Conservation (phyloP, 2,113 vertebrate genomes). For the Danionella cerebrum region DNA sequence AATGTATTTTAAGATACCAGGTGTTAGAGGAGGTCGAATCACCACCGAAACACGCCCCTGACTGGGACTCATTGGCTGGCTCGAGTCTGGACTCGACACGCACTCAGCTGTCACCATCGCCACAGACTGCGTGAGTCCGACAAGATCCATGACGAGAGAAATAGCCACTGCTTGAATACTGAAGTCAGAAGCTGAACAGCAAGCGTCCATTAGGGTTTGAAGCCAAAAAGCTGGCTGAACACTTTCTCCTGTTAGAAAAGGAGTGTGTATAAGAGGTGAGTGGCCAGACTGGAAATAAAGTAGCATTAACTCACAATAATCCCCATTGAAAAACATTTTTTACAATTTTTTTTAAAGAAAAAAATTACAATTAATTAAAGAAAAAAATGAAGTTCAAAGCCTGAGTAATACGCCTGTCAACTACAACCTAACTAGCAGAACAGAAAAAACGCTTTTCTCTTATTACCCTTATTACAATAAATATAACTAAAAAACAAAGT, state of each 20-base stretch:
- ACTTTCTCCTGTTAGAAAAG: constrained; percentile 73
- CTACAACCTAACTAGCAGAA: no score
- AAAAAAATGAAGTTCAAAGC: no score
- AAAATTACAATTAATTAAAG: no score
- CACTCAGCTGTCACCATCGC: constrained; percentile 86
- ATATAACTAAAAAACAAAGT: no score
- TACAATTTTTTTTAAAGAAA: no score
- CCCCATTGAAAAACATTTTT: no score
- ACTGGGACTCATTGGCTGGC: constrained; percentile 85
- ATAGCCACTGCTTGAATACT: constrained; percentile 81
- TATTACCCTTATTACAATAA: no score
- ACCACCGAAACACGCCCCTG: constrained; percentile 94
- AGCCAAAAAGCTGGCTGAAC: constrained; percentile 82
- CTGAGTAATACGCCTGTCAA: no score
- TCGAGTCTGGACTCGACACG: constrained; percentile 65
- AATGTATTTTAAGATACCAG: constrained; percentile 87
- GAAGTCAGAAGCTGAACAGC: constrained; percentile 79
- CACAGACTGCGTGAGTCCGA: constrained; percentile 88
- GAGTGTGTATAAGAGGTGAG: not conserved
- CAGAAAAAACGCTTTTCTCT: no score
- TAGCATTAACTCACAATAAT: not conserved
- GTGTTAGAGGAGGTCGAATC: constrained; percentile 91
- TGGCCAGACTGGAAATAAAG: not conserved
- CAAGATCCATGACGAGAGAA: constrained; percentile 93
- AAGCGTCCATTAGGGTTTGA: constrained; percentile 89